Base-by-base conservation (phyloP, 1,140 invertebrate species). In the Drosophila nigrodunni region DNA sequence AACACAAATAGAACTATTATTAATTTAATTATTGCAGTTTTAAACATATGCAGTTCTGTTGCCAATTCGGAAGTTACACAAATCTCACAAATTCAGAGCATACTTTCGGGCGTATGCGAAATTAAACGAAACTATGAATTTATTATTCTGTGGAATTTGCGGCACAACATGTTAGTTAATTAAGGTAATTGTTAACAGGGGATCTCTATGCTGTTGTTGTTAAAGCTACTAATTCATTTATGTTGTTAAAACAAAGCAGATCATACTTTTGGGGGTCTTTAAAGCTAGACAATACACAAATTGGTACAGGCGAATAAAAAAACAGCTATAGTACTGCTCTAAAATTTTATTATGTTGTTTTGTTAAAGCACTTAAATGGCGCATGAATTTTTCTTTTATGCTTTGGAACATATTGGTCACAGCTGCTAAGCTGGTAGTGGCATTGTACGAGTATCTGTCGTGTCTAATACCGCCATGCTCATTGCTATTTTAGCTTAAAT, bases 401-500 rank as follows among this genome's bases (percentile, higher is more conserved):
- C 60, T 35, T 7, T 30, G 6, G 25, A 6, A 30, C 25, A 30
- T 30, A 37, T 54, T 37, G 65, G 25, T 54, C 65, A 55, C 49
- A 54, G 46, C 66, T 58, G 49, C 30, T 47, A 50, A 47, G 34
- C 46, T 34, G 49, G 55, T 76, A 80, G 78, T 62, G 65, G 39
- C 67, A 62, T 60, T 73, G 47, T 35, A 44, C 18, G 18, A 21
- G 18, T 21, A 21, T 21, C 18, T 46, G 35, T 54, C 18, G 5
- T 7, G 0, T 2, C 0, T 30, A 11, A 54, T 35, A 10, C 47
- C 9, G 15, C 49, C 49, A 7, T 25, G 13, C n/a, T 13, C 34
- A 54, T 15, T 21, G 44, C 6, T 47, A 21, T 54, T 54, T 35
- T 13, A 9, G 30, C 34, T 59, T 37, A 44, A 71, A 68, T 57